Evolutionary conservation across 2,888 invertebrate species (phyloP), one percentile per base, ranked within the genome.

Genomic region (Rhagonycha fulva): DNA sequence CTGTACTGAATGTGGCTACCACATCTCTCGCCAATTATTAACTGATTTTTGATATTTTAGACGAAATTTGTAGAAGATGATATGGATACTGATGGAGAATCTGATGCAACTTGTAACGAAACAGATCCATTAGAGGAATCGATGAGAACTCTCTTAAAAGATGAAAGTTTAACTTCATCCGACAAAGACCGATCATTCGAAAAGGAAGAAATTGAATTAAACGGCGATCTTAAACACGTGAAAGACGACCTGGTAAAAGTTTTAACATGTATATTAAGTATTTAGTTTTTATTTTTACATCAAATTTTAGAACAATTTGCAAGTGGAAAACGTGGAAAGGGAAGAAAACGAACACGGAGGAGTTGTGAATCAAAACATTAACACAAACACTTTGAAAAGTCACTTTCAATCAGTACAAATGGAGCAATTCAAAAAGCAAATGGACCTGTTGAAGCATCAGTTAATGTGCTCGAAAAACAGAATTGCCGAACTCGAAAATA

Each of bases 351-450:
- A 68, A 14, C 30, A 70, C 5, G 66, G 71, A 23, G 66, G 71
- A 23, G 71, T 26, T 11, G 63, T 69, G 14, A 23, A 61, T 19
- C 32, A 30, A 14, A 78, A 84, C 62, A 82, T 87, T 26, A 85
- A 87, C 72, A 86, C 87, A 19, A 87, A 87, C 82, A 87, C 87
- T 4, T 80, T 88, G 63, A 87, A 87, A 81, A 87, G 87, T 79
- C 87, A 87, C 79, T 87, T 84, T 77, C 87, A 87, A 78, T 84
- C 87, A 0, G 85, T 84, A 9, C 85, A 87, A 75, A 86, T 82
- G 70, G 87, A 88, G 79, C 80, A 87, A 74, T 85, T 84, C 78
- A 83, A 83, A 69, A 47, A 47, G 2, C 84, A 85, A 82, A 86
- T 88, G 14, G 87, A 87, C 76, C 78, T 83, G 4, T 80, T 87